Conservation (phyloP, 1,140 invertebrate species). For the Notospermus geniculatus region DNA sequence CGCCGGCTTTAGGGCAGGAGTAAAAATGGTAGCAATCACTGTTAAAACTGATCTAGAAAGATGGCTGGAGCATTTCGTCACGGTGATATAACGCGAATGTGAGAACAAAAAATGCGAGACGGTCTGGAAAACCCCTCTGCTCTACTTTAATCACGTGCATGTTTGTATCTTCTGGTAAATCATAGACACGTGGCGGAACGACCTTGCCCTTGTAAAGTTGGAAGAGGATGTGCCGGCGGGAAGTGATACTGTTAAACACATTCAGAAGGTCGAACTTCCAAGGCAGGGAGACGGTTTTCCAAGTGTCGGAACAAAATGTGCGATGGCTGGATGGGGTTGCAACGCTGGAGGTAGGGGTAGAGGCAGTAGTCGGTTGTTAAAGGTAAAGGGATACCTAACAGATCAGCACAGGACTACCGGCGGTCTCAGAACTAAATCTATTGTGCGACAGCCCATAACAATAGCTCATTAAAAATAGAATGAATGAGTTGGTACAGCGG, state of each 20-base stretch:
- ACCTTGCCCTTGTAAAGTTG: slow-evolving; percentile 44
- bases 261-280: slow-evolving; percentile 31
- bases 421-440: too few relatives aligned
- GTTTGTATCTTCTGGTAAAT: slow-evolving; percentile 6
- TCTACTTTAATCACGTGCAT: not conserved
- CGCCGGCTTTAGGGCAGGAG: too few relatives aligned
- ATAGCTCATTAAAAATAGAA: not conserved
- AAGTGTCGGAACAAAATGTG: slow-evolving; percentile 24
- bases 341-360: slow-evolving; percentile 31
- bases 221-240: slow-evolving; percentile 30
- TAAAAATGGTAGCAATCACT: too few relatives aligned
- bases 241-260: slow-evolving; percentile 15
- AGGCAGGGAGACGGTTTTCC: slow-evolving; percentile 31
- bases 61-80: too few relatives aligned
- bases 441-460: too few relatives aligned
- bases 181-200: slow-evolving; percentile 40
- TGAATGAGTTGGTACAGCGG: not conserved
- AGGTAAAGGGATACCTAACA: too few relatives aligned
- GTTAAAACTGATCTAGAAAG: too few relatives aligned
- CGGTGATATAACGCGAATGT: too few relatives aligned
- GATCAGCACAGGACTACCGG: too few relatives aligned
- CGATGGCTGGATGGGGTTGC: slow-evolving; percentile 47
- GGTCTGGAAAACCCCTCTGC: not conserved
- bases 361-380: not conserved
- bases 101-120: too few relatives aligned